Base-by-base conservation (phyloP, 2,797 vertebrate species). In the Halcyon badia region DNA sequence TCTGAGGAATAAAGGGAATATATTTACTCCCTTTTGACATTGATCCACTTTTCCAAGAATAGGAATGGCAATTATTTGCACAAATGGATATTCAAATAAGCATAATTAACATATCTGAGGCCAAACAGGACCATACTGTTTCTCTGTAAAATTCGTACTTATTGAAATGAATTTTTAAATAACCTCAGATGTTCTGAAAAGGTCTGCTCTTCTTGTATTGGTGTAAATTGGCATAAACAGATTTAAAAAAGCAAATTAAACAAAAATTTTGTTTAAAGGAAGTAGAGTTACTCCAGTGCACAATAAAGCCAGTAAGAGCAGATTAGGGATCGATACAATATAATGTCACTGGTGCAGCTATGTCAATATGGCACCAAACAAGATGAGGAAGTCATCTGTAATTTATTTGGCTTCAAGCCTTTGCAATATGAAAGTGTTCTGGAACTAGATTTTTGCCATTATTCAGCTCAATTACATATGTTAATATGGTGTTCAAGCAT, bases 401-500 rank as follows among this genome's bases (percentile, higher is more conserved):
- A 75, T 65, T 91, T 87, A 26, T 84, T 72, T 89, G 83, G 49
- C 73, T 90, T 79, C 60, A 54, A 77, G 52, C 31, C 31, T 60
- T 22, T 89, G 41, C 41, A 77, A 57, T 51, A 85, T 30, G 48
- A 82, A 95, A 90, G 19, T 61, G 31, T 37, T 61, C 61, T 68
- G 52, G 89, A 92, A 95, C 30, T 21, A 48, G 15, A 54, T 51
- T 85, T 93, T 80, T 89, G 41, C 33, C 46, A 39, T 68, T 82
- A 94, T 77, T 89, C 88, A 87, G 57, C 68, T 79, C 83, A 79
- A 76, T 84, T 93, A 49, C 28, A 24, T 80, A 84, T 56, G 69
- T 78, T 91, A 76, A 68, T 82, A 41, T 17, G 57, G 19, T 83
- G 70, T 87, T 91, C 64, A 35, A 65, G 57, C 52, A 62, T 6